phyloP scores from a whole-genome alignment of 2,113 vertebrate species.

The Colius striatus region DNA sequence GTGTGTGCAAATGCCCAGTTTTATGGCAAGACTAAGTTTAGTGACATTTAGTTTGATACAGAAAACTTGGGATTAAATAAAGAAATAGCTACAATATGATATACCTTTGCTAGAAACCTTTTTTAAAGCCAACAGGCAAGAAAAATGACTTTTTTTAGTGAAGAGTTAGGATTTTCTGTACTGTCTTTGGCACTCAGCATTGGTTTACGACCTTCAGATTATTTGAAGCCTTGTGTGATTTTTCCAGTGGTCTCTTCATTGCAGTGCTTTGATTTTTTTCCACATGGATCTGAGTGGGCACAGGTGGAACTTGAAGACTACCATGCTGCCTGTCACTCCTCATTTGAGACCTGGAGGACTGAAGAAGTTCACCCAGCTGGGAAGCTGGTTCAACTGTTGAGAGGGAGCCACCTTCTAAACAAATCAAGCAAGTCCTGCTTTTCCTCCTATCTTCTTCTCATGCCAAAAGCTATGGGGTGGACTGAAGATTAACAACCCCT shows the following conservation, averaged over 20 bases:
- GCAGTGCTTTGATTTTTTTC: neutral
- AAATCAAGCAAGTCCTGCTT: neutral
- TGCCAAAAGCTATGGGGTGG: neutral
- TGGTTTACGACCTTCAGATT: neutral
- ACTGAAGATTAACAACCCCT: neutral
- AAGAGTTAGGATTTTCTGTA: neutral
- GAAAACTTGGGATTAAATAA: neutral
- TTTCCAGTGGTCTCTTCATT: neutral
- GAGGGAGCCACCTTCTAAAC: neutral
- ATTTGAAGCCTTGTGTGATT: neutral
- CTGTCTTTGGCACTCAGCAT: neutral
- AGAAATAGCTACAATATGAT: neutral
- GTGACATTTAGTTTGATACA: neutral
- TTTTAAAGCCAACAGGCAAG: neutral
- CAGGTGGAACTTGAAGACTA: neutral
- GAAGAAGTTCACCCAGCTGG: neutral
- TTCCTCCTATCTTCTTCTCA: neutral
- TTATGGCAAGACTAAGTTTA: neutral
- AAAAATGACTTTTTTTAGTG: neutral
- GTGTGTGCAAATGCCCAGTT: neutral
- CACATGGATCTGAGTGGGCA: fast-evolving
- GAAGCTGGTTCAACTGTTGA: neutral
- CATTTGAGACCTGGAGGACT: neutral
- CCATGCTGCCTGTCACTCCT: neutral
- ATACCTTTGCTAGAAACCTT: neutral